A percentile compares a stretch with the other conserved stretches of the same genome.
phyloP scores from a whole-genome alignment of 2,797 vertebrate species.

The Cottoperca gobio region DNA sequence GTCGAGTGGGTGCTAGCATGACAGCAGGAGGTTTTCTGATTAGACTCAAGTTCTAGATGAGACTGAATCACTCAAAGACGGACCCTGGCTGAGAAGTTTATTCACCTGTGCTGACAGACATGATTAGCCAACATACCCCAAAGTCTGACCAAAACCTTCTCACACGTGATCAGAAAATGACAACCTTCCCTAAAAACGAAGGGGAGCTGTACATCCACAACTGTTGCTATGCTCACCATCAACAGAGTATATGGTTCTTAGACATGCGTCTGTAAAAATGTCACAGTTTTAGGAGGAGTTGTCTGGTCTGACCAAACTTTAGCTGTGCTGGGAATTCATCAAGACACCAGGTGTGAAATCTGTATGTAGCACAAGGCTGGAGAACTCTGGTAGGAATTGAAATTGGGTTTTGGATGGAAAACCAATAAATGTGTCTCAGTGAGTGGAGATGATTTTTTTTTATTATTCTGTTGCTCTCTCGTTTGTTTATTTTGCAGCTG shows the following conservation, averaged over 20 bases:
- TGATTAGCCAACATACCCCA: neutral
- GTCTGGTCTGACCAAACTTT: constrained; percentile 26
- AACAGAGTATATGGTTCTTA: too few relatives aligned
- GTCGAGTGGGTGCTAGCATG: neutral
- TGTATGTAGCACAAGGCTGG: constrained; percentile 22
- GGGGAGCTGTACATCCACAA: neutral
- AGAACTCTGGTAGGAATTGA: constrained; percentile 12
- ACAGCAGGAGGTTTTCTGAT: constrained; percentile 5
- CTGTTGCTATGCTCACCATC: neutral
- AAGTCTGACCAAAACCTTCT: neutral
- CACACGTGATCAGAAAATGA: neutral
- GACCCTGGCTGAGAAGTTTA: neutral
- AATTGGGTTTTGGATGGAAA: constrained; percentile 55
- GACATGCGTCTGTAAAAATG: neutral
- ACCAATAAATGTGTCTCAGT: constrained; percentile 24
- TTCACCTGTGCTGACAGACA: neutral
- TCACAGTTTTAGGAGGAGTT: constrained; percentile 3
- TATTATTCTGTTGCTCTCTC: neutral
- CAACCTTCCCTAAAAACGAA: neutral
- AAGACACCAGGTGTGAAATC: constrained; percentile 25
- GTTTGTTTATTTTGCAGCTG: constrained; percentile 12
- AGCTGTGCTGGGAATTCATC: constrained; percentile 30
- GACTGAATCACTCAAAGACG: neutral
- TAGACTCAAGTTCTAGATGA: constrained; percentile 1
- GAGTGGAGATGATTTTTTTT: constrained; percentile 4